Conservation (phyloP, 2,888 invertebrate genomes). For the Noctua pronuba region DNA sequence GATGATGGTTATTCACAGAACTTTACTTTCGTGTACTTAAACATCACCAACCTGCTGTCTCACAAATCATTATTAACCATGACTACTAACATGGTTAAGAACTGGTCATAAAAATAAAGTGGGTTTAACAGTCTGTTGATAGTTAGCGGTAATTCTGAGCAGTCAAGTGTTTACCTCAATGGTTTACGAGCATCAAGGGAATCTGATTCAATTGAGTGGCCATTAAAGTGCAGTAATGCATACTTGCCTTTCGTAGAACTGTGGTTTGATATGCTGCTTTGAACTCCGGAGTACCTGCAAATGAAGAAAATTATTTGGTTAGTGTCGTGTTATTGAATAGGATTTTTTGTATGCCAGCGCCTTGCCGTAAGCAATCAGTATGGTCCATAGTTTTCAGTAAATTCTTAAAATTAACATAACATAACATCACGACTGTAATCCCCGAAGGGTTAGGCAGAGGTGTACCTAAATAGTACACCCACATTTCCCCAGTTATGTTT, state of each 20-base stretch:
- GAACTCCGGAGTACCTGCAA: conserved; percentile 55
- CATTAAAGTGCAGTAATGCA: conserved; percentile 38
- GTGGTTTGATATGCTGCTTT: conserved; percentile 32
- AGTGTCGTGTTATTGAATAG: neutral
- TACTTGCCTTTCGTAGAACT: conserved; percentile 61
- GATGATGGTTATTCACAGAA: too few relatives aligned
- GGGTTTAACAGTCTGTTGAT: conserved; percentile 56
- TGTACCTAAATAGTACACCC: too few relatives aligned
- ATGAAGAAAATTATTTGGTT: conserved; percentile 30
- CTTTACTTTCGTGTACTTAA: neutral
- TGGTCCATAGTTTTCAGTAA: too few relatives aligned
- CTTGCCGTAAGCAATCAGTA: too few relatives aligned
- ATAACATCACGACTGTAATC: too few relatives aligned
- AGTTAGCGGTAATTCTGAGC: conserved; percentile 56
- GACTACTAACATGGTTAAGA: conserved; percentile 35
- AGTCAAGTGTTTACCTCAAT: conserved; percentile 57
- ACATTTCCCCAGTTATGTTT: too few relatives aligned
- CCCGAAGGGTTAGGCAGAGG: too few relatives aligned
- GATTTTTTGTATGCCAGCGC: neutral
- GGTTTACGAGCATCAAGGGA: conserved; percentile 60
- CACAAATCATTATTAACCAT: conserved; percentile 39
- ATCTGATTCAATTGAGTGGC: conserved; percentile 48
- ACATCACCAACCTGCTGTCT: conserved; percentile 31
- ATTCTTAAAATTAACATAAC: too few relatives aligned
- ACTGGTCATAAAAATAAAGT: conserved; percentile 55